Evolutionary conservation across 2,113 vertebrate genomes (phyloP), one percentile per base, ranked within the genome.

Genomic region (Piaya cayana): DNA sequence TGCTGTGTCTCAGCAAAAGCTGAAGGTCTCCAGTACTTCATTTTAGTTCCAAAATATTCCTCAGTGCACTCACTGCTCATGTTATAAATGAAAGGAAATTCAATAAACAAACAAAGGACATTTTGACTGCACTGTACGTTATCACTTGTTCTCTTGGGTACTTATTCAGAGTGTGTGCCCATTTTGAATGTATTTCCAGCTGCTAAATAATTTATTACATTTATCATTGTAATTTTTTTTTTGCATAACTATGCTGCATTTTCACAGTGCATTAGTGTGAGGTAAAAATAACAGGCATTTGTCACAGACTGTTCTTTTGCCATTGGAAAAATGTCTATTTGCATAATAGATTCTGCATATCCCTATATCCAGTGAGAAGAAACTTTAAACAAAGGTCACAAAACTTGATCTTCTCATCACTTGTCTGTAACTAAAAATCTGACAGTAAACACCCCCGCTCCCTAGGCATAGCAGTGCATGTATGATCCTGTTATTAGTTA

Each of bases 131-230:
- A 36, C 15, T 55, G 17, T 55, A 37, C 5, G 3, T 88, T 70
- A 55, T 59, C 76, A 45, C 19, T 86, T 92, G 67, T 74, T 86
- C 71, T 80, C 10, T 82, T 0, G 0, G 34, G 47, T 59, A 88
- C 52, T 88, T 88, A 76, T 20, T 85, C 22, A 43, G 88, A 96
- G 52, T 88, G 55, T 34, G 7, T 81, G 42, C 77, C 55, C 62
- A 75, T 90, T 95, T 92, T 86, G 59, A 80, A 67, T 70, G 62
- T 55, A 86, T 86, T 92, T 80, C 15, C 59, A 86, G 42, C 64
- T 90, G 69, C 69, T 93, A 90, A 95, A 96, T 95, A 95, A 95
- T 86, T 92, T 75, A 94, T 86, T 81, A 78, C 47, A 68, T 90
- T 92, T 92, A 77, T 88, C 13, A 80, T 70, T 95, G 52, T 60